Evolutionary conservation across 2,797 vertebrate species (phyloP).

Genomic region (Ceryle rudis): DNA sequence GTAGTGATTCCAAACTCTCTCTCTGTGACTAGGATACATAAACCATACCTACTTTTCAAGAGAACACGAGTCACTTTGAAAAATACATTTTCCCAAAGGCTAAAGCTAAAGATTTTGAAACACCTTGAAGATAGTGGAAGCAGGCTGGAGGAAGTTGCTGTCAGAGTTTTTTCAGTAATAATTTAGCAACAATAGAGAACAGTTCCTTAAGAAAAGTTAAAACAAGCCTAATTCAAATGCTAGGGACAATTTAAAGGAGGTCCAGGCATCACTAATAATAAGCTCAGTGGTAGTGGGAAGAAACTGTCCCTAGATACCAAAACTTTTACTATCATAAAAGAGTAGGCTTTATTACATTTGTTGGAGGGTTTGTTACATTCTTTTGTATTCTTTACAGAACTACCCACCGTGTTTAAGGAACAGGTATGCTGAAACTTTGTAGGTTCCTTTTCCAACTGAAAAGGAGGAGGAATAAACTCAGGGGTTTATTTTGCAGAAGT

Average conservation of each 20-base stretch:
- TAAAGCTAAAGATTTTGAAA: background rate
- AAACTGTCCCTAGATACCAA: background rate
- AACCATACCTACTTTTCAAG: background rate
- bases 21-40: too few species aligned
- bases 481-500: constrained; percentile 29
- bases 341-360: background rate
- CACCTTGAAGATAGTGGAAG: background rate
- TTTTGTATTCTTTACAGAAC: background rate
- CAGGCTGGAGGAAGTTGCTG: background rate
- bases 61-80: background rate
- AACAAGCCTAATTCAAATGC: background rate
- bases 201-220: background rate
- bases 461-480: too few species aligned
- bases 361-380: background rate
- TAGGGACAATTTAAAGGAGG: background rate
- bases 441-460: background rate
- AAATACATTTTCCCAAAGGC: background rate
- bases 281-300: background rate
- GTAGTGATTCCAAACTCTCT: background rate
- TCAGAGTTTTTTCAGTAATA: fast-evolving
- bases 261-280: background rate
- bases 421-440: background rate
- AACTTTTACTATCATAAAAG: background rate
- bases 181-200: background rate
- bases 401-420: background rate